phyloP scores from a whole-genome alignment of 1,140 invertebrate genomes.

The Littorina saxatilis region DNA sequence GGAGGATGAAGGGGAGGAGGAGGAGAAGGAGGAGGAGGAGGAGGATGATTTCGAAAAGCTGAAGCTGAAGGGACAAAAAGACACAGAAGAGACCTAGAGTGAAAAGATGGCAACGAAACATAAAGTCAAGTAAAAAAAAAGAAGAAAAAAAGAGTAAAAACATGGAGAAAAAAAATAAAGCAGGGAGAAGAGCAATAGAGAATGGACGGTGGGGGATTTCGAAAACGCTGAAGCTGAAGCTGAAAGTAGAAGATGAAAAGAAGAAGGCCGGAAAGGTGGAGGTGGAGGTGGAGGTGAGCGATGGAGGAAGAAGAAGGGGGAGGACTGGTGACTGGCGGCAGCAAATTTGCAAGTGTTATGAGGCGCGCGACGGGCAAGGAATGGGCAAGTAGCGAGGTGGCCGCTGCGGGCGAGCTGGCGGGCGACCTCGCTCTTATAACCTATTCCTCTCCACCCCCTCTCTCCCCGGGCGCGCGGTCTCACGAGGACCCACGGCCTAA shows the following conservation, averaged over 20 bases:
- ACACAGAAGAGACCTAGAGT: too few species aligned
- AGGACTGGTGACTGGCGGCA: conserved; percentile 23
- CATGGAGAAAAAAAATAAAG: too few species aligned
- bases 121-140: neutral
- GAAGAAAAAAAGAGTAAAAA: too few species aligned
- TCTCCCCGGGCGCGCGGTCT: conserved; percentile 35
- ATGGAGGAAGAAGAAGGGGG: neutral
- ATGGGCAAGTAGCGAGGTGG: conserved; percentile 39
- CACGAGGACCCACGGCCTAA: conserved; percentile 48
- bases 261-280: neutral
- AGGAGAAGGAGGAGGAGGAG: neutral
- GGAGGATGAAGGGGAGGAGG: neutral
- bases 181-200: too few species aligned
- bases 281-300: neutral
- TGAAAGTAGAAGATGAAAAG: neutral
- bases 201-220: too few species aligned
- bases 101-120: neutral
- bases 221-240: too few species aligned
- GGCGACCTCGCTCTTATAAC: conserved; percentile 17
- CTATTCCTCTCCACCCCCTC: conserved; percentile 32
- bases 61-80: neutral
- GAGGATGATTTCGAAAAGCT: neutral
- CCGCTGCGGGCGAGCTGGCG: conserved; percentile 13
- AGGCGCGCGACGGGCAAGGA: conserved; percentile 37
- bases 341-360: conserved; percentile 47